Base-by-base conservation (phyloP, 1,140 invertebrate species). In the Drosophila obscura region DNA sequence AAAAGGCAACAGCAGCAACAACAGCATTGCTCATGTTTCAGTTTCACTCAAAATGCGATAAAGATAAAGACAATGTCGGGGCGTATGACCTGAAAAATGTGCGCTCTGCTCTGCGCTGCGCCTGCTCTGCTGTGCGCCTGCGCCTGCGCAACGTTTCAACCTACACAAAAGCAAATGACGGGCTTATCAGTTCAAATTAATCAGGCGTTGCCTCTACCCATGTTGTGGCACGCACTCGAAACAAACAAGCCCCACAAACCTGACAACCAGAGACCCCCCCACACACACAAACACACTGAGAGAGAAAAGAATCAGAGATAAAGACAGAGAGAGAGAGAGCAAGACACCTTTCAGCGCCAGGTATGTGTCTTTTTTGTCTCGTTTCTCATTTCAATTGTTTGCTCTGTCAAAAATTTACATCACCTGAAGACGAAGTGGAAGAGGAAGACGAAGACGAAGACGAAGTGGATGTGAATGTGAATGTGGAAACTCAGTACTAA, bases 101-200 rank as follows among this genome's bases (percentile, higher is more conserved):
- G 26, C 26, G 26, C 26, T 28, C 26, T 28, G 0, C 26, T 7
- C 26, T 28, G 26, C 0, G 0, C 5, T 28, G 26, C 1, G 0
- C 6, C 6, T 28, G 22, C 5, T 28, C 6, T 28, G 26, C 26
- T 6, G 5, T 39, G 35, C 45, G 28, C 28, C 62, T 85, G 81
- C 81, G 81, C 77, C 82, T 81, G 81, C 81, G 82, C 81, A 87
- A 85, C 78, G 79, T 64, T 61, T 43, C 81, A 72, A 46, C 77
- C 82, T 68, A 85, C 81, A 85, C 77, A 85, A 85, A 85, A 76
- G 77, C 82, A 85, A 85, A 87, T 85, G 82, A 87, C 69, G 69
- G 59, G 57, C 82, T 85, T 85, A 85, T 85, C 81, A 87, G 81
- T 81, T 87, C 60, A 85, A 87, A 85, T 85, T 85, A 85, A 85